Evolutionary conservation across 2,113 vertebrate species (phyloP), one percentile per base, ranked within the genome.

Genomic region (Puma concolor): DNA sequence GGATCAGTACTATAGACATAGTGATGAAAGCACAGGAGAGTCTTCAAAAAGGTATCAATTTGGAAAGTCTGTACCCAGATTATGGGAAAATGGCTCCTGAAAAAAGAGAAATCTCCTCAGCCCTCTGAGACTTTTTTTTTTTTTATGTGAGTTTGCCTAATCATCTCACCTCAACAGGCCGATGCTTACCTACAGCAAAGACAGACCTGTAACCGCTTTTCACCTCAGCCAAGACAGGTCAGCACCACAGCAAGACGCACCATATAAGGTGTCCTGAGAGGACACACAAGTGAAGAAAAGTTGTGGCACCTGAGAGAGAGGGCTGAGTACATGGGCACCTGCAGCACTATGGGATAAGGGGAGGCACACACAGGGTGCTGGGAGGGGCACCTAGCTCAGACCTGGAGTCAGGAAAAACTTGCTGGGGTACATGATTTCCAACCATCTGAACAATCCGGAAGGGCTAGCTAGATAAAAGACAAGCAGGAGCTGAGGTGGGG

Each of bases 301-400:
- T 16, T 29, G 3, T 41, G 44, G 60, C 10, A 13, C 14, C 63
- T 5, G 5, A 57, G 10, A 27, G 21, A 84, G 14, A 2, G 1
- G 19, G 31, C 71, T 19, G 19, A 63, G n/a, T 14, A 67, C 60
- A 87, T 1, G 41, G 48, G 44, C 76, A 25, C 27, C 54, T 12
- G 1, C 11, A 50, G 41, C 1, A 44, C 4, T 19, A 7, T 0
- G 5, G 19, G 23, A 15, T 27, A 17, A 31, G 48, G 52, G 64
- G 14, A 38, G 36, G 48, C 1, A 6, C 57, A 36, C 4, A 21
- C 14, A 23, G 31, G 50, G 67, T 4, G 2, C 36, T 14, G 25
- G 17, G 29, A 63, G 15, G 31, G 38, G 7, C 54, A 17, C 2
- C 31, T 15, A 63, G 41, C 57, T 29, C 38, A 88, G 82, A 69